Conservation (phyloP, 2,888 invertebrate genomes). For the Eledone cirrhosa region DNA sequence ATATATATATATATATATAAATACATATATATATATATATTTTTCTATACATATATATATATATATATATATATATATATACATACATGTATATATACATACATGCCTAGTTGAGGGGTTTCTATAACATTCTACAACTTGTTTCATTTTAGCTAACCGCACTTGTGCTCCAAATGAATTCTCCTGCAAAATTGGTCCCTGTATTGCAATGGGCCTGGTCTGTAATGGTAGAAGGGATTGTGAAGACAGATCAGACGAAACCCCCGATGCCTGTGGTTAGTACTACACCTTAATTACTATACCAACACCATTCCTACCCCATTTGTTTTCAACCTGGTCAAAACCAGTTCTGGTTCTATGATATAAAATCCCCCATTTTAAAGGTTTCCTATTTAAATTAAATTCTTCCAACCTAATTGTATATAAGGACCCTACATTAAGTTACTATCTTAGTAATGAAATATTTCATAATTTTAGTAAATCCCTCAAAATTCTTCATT, state of each 20-base stretch:
- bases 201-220: slow-evolving; percentile 67
- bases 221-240: slow-evolving; percentile 41
- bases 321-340: too few species aligned
- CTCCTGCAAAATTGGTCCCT: slow-evolving; percentile 46
- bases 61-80: background rate
- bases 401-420: too few species aligned
- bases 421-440: too few species aligned
- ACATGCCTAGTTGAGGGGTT: background rate
- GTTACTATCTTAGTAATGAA: too few species aligned
- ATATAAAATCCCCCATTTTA: too few species aligned
- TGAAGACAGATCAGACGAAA: slow-evolving; percentile 37
- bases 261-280: slow-evolving; percentile 43
- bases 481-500: too few species aligned
- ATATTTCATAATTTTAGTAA: too few species aligned
- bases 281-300: background rate
- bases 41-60: background rate
- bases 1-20: background rate
- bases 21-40: background rate
- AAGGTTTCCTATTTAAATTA: too few species aligned
- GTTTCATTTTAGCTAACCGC: slow-evolving; percentile 24
- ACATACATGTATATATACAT: background rate
- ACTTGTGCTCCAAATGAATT: slow-evolving; percentile 37
- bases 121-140: background rate
- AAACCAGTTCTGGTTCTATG: too few species aligned
- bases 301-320: too few species aligned